Evolutionary conservation across 2,888 invertebrate species (phyloP), one percentile per base, ranked within the genome.

Genomic region (Lysandra coridon): DNA sequence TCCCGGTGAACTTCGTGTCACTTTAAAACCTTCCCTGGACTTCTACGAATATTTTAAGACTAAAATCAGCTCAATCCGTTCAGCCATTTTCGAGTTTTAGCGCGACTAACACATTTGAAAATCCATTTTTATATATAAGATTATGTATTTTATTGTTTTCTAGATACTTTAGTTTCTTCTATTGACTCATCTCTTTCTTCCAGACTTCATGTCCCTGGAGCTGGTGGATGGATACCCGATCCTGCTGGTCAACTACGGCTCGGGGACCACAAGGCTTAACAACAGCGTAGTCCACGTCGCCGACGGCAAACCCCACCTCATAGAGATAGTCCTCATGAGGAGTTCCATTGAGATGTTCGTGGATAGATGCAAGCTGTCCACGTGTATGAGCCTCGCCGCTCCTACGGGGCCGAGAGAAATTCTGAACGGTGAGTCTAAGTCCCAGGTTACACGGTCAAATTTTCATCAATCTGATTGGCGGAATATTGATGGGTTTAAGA

Each of bases 141-240:
- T 23, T 23, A 23, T 23, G 23, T 23, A 23, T 23, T 23, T 23
- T 23, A 23, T 23, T 33, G 33, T 4, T 12, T 64, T 30, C 7
- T 14, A 33, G 12, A 4, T 53, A 14, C 33, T 69, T 30, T 3
- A 30, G 3, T 30, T 64, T 17, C 57, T 57, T 57, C 17, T 62
- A 2, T 23, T 62, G 1, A 69, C 33, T 69, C 33, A 37, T 0
- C 14, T 33, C 33, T 37, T 10, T 60, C 14, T 23, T 80, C 82
- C 95, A 91, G 99, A 99, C 94, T 99, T 98, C 90, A 96, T 99
- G 94, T 96, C 98, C 0, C 91, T 99, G 82, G 98, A 99, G 88
- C 92, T 99, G 75, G 95, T 96, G 7, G 96, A 97, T 64, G 99
- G 99, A n/a, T 97, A 95, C 87, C 98, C 97, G 0, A 96, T 97